Conservation (phyloP, 2,888 invertebrate species). For the Agonum fuliginosum region DNA sequence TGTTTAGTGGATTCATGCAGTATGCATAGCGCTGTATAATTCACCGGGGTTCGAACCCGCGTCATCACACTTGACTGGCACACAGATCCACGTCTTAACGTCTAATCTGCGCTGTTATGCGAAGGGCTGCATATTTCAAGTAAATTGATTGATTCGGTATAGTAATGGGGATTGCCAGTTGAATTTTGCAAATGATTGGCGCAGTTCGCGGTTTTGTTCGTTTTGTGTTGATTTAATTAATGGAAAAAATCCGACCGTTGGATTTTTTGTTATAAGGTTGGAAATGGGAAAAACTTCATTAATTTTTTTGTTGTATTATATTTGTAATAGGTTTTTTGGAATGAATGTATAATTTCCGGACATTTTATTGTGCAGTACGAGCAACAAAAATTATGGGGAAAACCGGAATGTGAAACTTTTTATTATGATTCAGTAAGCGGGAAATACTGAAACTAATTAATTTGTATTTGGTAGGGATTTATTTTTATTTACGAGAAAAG, state of each 20-base stretch:
- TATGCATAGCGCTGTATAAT: slow-evolving; percentile 72
- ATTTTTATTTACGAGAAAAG: background rate
- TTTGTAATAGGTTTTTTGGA: slow-evolving; percentile 43
- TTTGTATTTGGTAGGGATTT: slow-evolving; percentile 6
- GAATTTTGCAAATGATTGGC: slow-evolving; percentile 32
- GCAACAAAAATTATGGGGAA: slow-evolving; percentile 18
- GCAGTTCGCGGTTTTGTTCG: slow-evolving; percentile 8
- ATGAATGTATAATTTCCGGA: slow-evolving; percentile 24
- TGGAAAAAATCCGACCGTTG: slow-evolving; percentile 3
- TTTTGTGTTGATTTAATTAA: slow-evolving; percentile 34
- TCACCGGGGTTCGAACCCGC: slow-evolving; percentile 69
- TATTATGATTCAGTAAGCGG: background rate
- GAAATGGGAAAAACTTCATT: slow-evolving; percentile 31
- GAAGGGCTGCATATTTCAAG: slow-evolving; percentile 21
- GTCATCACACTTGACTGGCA: slow-evolving; percentile 73
- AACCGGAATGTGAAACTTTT: slow-evolving; percentile 20
- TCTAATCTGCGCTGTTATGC: background rate
- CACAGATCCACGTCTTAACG: slow-evolving; percentile 68
- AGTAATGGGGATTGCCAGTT: background rate
- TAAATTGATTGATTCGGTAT: slow-evolving; percentile 36
- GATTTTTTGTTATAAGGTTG: slow-evolving; percentile 27
- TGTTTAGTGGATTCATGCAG: slow-evolving; percentile 72
- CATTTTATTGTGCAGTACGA: slow-evolving; percentile 18
- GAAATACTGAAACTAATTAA: slow-evolving; percentile 6
- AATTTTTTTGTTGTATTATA: slow-evolving; percentile 37